Base-by-base conservation (phyloP, 2,797 vertebrate species). In the Aphelocoma californica region DNA sequence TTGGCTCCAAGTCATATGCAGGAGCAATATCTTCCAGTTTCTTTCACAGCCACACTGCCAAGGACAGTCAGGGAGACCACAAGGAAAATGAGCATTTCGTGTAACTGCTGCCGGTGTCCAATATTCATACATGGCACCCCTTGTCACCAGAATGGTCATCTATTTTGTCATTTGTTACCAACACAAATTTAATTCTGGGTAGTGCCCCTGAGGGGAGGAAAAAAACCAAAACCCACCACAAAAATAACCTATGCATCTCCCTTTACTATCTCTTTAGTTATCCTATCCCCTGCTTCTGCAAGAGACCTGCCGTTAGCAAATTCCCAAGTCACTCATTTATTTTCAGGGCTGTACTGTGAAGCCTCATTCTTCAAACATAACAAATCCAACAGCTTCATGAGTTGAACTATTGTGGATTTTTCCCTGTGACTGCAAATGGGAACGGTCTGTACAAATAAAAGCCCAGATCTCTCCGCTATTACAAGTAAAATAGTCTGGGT, bases 321-420 rank as follows among this genome's bases (percentile, higher is more conserved):
- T 92, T 94, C 78, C 84, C 71, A 90, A 57, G 80, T 48, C n/a
- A 45, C 32, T 80, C 56, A 73, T 95, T 94, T 95, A 70, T 96
- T 88, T 86, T 75, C 73, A 79, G 26, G 25, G 14, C 36, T 81
- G 58, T 84, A 36, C 62, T 88, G 51, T 88, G 83, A 92, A 85
- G 9, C 32, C 40, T 86, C 81, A 69, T 96, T 95, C 81, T 95
- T 97, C 94, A 95, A 95, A 94, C 21, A 53, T 80, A 94, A 84
- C 86, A 95, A 96, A 97, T 94, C 70, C 86, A 94, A 60, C 58
- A 86, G 58, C 73, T 93, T 93, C 92, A 77, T 84, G 86, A 77
- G 73, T 84, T 92, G 73, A 96, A 56, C 58, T 93, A 54, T 80
- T 85, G 94, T 15, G 2, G 78, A 53, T 81, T 95, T 96, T 94